phyloP scores from a whole-genome alignment of 1,140 invertebrate species.

The Formica selysi region DNA sequence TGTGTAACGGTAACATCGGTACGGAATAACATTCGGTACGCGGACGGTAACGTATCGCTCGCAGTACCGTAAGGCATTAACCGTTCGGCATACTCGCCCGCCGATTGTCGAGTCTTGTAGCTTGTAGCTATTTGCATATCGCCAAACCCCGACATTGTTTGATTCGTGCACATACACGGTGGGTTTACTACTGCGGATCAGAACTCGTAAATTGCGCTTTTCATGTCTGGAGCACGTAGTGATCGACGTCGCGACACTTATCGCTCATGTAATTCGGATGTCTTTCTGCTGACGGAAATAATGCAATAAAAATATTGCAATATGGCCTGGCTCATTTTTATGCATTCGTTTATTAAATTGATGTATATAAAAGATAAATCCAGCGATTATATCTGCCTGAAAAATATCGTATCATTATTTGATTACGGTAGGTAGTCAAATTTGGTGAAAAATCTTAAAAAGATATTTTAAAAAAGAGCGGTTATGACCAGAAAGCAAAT shows the following conservation, averaged over 20 bases:
- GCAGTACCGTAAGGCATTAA: constrained; percentile 55
- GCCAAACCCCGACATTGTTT: constrained; percentile 57
- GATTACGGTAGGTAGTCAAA: too few species aligned
- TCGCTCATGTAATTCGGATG: constrained; percentile 6
- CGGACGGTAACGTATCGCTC: constrained; percentile 38
- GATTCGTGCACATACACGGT: neutral
- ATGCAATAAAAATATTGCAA: too few species aligned
- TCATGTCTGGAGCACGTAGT: neutral
- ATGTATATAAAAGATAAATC: neutral
- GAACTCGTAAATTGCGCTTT: constrained; percentile 31
- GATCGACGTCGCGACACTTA: constrained; percentile 32
- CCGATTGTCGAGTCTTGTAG: constrained; percentile 49
- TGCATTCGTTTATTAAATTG: neutral
- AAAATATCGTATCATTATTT: too few species aligned
- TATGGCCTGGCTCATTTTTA: neutral
- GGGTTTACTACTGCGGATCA: constrained; percentile 12
- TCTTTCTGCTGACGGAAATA: constrained; percentile 6
- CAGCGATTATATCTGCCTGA: neutral
- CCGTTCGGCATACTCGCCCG: constrained; percentile 42
- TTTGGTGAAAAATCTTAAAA: neutral
- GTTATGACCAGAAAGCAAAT: neutral
- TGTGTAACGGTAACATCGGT: constrained; percentile 7
- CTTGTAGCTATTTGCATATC: constrained; percentile 75
- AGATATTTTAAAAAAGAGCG: neutral
- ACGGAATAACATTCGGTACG: constrained; percentile 35